Percentiles rank a stretch among this genome's conserved stretches.
phyloP scores from a whole-genome alignment of 2,888 invertebrate genomes.

The Cephus sareptanus region DNA sequence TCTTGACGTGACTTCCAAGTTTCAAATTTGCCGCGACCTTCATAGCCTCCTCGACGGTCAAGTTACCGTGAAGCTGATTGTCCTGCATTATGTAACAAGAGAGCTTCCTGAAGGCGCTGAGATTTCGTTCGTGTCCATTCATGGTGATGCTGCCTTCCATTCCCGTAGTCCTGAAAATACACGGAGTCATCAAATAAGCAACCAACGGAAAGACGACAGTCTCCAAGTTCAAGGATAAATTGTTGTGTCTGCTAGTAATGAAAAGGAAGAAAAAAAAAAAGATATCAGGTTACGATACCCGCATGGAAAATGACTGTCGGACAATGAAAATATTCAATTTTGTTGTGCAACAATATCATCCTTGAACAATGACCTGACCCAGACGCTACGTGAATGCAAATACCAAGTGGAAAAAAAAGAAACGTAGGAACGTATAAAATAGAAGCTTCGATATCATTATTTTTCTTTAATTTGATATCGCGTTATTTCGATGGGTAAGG shows the following conservation, averaged over 20 bases:
- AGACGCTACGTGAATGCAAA: too few species aligned
- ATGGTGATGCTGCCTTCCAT: conserved; percentile 87
- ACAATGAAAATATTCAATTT: too few species aligned
- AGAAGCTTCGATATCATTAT: too few species aligned
- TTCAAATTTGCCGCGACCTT: conserved; percentile 91
- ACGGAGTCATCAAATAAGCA: neutral
- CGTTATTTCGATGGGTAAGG: too few species aligned
- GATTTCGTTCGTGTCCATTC: conserved; percentile 84
- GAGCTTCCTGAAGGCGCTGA: conserved; percentile 89
- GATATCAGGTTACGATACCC: too few species aligned
- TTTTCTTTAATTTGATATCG: too few species aligned
- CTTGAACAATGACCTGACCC: too few species aligned
- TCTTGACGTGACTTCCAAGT: conserved; percentile 77
- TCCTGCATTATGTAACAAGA: conserved; percentile 98
- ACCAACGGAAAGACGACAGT: neutral
- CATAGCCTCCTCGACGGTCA: conserved; percentile 96
- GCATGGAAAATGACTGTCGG: too few species aligned
- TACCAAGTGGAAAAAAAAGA: too few species aligned
- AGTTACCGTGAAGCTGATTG: conserved; percentile 90
- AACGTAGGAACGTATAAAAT: too few species aligned
- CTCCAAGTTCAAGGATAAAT: neutral
- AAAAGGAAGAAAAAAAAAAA: conserved; percentile 8
- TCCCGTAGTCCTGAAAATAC: conserved; percentile 76
- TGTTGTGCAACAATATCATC: too few species aligned
- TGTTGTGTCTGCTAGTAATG: conserved; percentile 20